phyloP scores from a whole-genome alignment of 2,797 vertebrate species.

The Clarias pachynema region DNA sequence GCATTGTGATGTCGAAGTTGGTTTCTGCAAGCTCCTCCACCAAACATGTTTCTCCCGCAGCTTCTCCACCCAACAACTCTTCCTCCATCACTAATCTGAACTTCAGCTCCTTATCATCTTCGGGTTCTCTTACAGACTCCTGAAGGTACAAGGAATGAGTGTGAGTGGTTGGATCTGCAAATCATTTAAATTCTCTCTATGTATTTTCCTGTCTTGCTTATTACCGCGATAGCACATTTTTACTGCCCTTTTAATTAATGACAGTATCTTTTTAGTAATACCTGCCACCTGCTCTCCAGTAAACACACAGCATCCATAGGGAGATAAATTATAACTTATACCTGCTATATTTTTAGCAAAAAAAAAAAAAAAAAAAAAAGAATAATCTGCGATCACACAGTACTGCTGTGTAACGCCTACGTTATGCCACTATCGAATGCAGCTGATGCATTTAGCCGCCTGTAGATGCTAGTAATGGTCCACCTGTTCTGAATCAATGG shows the following conservation, averaged over 20 bases:
- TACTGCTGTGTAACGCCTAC: background rate
- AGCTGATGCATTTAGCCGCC: conserved; percentile 28
- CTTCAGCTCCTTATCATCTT: conserved; percentile 47
- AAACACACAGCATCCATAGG: conserved; percentile 24
- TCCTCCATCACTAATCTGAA: conserved; percentile 35
- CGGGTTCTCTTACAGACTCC: conserved; percentile 38
- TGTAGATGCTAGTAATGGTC: conserved; percentile 41
- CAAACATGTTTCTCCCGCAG: conserved; percentile 42
- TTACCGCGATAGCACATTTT: background rate
- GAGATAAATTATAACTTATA: conserved; percentile 21
- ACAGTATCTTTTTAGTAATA: conserved; percentile 15
- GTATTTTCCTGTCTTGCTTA: background rate
- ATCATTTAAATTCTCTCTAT: background rate
- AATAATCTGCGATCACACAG: background rate
- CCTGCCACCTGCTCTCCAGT: conserved; percentile 42
- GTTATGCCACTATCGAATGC: conserved; percentile 19
- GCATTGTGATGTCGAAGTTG: conserved; percentile 9
- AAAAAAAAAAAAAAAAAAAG: background rate
- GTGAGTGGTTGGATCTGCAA: background rate
- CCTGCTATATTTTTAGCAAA: background rate
- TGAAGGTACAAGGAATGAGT: conserved; percentile 14
- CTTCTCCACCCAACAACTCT: conserved; percentile 6
- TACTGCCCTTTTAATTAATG: background rate
- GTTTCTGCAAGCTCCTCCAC: conserved; percentile 42
- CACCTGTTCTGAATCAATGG: conserved; percentile 46